Evolutionary conservation across 1,140 invertebrate species (phyloP).

Genomic region (Gryon sp.): DNA sequence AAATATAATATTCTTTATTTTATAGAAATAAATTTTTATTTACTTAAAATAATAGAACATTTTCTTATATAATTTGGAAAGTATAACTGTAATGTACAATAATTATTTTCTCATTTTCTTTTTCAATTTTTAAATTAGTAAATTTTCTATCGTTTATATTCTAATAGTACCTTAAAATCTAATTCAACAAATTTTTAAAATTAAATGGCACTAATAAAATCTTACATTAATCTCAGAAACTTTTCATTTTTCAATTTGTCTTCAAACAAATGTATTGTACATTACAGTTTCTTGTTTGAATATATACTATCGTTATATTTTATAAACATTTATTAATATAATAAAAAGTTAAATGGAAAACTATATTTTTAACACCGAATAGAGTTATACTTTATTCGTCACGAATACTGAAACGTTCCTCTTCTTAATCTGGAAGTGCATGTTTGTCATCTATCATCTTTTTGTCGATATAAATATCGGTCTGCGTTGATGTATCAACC

Average conservation of each 20-base stretch:
- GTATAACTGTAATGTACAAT: not conserved
- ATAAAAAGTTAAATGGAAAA: conserved; percentile 16
- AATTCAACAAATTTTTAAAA: too few relatives aligned
- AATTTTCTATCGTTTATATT: too few relatives aligned
- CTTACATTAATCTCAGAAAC: too few relatives aligned
- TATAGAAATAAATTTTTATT: conserved; percentile 10
- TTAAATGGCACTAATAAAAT: too few relatives aligned
- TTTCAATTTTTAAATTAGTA: not conserved
- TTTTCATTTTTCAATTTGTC: too few relatives aligned
- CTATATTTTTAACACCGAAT: conserved; percentile 11
- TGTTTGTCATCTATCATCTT: conserved; percentile 2
- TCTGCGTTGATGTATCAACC: conserved; percentile 10
- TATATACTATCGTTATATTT: too few relatives aligned
- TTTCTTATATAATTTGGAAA: not conserved
- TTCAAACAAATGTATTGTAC: conserved; percentile 4
- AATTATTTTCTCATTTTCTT: not conserved
- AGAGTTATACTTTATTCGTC: conserved; percentile 10
- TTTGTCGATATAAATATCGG: conserved; percentile 23
- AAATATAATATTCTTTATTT: not conserved
- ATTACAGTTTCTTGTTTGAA: not conserved
- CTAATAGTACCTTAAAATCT: too few relatives aligned
- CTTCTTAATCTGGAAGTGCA: not conserved
- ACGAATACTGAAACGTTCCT: conserved; percentile 23
- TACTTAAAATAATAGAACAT: not conserved
- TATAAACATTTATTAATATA: not conserved